phyloP scores from a whole-genome alignment of 2,888 invertebrate species.

The Cephalotes varians region DNA sequence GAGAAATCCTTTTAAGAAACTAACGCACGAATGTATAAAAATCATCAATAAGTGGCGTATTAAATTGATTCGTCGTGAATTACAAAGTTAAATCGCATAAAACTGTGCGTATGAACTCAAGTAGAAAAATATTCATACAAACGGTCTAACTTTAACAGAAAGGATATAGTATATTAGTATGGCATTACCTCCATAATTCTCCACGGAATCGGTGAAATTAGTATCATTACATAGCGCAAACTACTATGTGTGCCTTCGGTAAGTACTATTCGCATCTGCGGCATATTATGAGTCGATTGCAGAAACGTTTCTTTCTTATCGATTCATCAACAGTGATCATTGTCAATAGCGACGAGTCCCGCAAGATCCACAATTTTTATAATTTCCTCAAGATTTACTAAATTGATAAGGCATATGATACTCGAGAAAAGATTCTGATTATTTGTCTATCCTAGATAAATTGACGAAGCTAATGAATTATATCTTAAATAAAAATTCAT shows the following conservation, averaged over 20 bases:
- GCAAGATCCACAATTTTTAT: not conserved
- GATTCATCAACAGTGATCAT: not conserved
- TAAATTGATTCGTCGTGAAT: constrained; percentile 7
- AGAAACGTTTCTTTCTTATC: not conserved
- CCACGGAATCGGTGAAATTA: not conserved
- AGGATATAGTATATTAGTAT: not conserved
- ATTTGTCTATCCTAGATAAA: not conserved
- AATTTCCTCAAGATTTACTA: constrained; percentile 3
- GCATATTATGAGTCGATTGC: constrained; percentile 17
- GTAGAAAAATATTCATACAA: not conserved
- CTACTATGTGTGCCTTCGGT: not conserved
- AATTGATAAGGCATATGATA: not conserved
- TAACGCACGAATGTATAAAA: not conserved
- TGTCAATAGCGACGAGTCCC: constrained; percentile 19
- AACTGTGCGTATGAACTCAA: not conserved
- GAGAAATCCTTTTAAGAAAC: not conserved
- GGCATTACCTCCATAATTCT: not conserved
- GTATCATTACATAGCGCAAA: constrained; percentile 29
- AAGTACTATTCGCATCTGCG: constrained; percentile 3
- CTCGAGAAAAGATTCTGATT: not conserved
- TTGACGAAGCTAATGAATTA: not conserved
- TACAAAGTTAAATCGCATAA: not conserved
- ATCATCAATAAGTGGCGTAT: not conserved
- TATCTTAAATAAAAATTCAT: not conserved
- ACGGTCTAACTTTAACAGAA: not conserved